Conservation (phyloP, 2,888 invertebrate genomes). For the Julus scandinavius region DNA sequence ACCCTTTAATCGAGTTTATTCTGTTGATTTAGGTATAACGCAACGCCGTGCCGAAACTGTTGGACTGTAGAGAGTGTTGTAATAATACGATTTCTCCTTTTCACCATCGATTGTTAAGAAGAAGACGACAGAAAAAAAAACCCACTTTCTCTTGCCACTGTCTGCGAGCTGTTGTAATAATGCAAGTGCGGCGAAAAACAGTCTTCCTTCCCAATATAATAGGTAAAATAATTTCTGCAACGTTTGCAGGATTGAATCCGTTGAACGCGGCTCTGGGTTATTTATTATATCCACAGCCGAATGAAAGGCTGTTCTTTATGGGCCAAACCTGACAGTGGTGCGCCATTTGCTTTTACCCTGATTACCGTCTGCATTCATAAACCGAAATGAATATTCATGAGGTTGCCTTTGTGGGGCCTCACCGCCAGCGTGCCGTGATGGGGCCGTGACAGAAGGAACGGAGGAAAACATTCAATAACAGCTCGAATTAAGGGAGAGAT, state of each 20-base stretch:
- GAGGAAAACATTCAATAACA: background rate
- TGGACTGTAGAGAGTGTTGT: background rate
- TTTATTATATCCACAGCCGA: background rate
- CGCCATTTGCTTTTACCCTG: conserved; percentile 21
- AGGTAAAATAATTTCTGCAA: conserved; percentile 30
- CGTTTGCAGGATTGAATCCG: background rate
- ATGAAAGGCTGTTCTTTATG: conserved; percentile 25
- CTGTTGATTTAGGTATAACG: conserved; percentile 20
- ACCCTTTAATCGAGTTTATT: conserved; percentile 40
- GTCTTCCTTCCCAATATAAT: background rate
- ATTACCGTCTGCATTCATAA: conserved; percentile 21
- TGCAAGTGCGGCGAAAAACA: background rate
- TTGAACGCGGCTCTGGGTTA: background rate
- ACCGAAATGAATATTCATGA: conserved; percentile 45
- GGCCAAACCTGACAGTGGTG: conserved; percentile 24
- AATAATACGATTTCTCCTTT: conserved; percentile 38
- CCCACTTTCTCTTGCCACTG: background rate
- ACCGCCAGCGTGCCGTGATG: background rate
- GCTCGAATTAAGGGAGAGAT: conserved; percentile 5
- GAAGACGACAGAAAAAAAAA: background rate
- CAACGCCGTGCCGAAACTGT: background rate
- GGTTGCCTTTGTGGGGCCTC: background rate
- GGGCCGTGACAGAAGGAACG: background rate
- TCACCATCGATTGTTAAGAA: conserved; percentile 39
- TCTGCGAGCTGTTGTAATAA: background rate